Base-by-base conservation (phyloP, 92 coral and sea anemone species). In the Porites lobata region DNA sequence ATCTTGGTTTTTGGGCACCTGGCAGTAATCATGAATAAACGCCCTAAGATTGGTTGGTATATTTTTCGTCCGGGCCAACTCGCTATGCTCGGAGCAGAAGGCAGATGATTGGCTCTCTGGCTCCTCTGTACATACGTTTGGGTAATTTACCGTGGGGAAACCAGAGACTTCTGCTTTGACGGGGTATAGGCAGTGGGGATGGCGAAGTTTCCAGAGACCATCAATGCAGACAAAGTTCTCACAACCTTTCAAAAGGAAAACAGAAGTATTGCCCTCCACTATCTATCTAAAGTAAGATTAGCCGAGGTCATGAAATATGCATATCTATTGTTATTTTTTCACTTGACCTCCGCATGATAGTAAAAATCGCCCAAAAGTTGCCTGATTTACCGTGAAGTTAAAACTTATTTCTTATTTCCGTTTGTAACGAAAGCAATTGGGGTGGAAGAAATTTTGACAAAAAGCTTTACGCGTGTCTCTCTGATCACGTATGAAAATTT, bases 151-250 rank as follows among this genome's bases (percentile, higher is more conserved):
- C 17, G 85, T 56, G 10, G 90, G 94, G 8, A 90, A 52, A 1
- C 87, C 91, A 81, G 65, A 47, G 47, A 90, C 81, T 53, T 29
- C 75, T 29, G 90, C 32, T 65, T 90, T 90, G 5, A 90, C 86
- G 53, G 93, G 93, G 70, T 90, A 90, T 69, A 90, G 69, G 76
- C 90, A 90, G 79, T 90, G 93, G 0, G 93, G 93, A 84, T 78
- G 86, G 21, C 93, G 73, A 14, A 85, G 86, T 53, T 90, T 90
- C 93, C 93, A 90, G 15, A 90, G 75, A 9, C 93, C 93, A 79
- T 90, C 91, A 43, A 88, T 81, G 12, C 77, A 65, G 11, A 89
- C 89, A 76, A 89, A 82, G 59, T 75, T 75, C 19, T 76, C 72
- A 65, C 92, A 89, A 21, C 92, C 92, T 89, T 26, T 29, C 7